These are phyloP conservation scores for Candoia aspera DNA, from an alignment of 2,113 vertebrate species.

Conservation along the genomic window DNA sequence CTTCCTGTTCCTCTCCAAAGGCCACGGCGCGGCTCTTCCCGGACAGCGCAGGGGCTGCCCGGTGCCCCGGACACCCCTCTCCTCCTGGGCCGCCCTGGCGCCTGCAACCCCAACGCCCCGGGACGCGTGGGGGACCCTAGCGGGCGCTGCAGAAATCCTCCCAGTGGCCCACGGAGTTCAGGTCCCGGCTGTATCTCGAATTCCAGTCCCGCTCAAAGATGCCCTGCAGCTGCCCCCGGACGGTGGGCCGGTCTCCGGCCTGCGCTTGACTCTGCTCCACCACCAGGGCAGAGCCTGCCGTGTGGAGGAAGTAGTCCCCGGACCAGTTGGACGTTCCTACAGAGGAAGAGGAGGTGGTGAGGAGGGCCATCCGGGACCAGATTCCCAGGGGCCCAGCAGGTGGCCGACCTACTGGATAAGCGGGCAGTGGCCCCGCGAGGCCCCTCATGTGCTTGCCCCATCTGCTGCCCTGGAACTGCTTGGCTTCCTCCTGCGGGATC, in stretches of 20 bases:
- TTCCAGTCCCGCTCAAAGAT: constrained; percentile 88
- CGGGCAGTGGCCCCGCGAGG: too few species aligned
- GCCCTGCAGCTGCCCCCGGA: constrained; percentile 78
- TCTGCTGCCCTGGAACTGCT: not conserved
- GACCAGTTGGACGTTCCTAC: constrained; percentile 92
- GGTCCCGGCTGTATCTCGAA: constrained; percentile 77
- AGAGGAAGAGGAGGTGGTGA: not conserved
- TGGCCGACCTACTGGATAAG: not conserved
- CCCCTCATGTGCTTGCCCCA: not conserved
- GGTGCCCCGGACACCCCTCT: not conserved
- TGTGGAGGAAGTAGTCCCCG: constrained; percentile 85
- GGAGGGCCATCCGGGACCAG: not conserved
- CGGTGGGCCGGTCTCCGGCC: constrained; percentile 36
- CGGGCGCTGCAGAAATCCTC: not conserved
- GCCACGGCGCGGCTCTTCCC: not conserved
- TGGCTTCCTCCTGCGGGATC: not conserved
- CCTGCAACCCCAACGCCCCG: not conserved
- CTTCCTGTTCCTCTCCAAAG: too few species aligned
- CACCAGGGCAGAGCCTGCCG: constrained; percentile 82
- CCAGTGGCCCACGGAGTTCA: constrained; percentile 35
- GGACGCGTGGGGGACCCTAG: too few species aligned
- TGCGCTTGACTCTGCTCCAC: constrained; percentile 77
- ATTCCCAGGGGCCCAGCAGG: not conserved
- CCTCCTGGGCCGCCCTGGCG: not conserved
- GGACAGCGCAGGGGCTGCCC: not conserved